A percentile compares a stretch with the other conserved stretches of the same genome.
Evolutionary conservation across 2,113 vertebrate species (phyloP).

Genomic region (cattle (Bos taurus)): DNA sequence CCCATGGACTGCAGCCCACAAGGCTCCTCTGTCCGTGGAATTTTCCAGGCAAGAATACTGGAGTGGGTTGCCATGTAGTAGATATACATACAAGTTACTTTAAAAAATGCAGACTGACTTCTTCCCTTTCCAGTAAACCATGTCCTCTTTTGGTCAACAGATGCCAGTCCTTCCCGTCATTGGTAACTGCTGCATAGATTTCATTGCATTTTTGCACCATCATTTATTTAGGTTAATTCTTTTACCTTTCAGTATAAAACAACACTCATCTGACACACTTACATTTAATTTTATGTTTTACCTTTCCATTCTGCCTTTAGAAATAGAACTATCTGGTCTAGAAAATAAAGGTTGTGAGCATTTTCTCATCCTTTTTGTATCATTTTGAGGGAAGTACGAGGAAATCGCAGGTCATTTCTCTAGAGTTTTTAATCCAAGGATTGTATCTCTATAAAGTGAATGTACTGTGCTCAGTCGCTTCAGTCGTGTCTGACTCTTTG

Average conservation of each 20-base stretch:
- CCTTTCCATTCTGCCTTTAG: background rate
- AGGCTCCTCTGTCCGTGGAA: background rate
- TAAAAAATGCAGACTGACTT: background rate
- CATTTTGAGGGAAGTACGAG: background rate
- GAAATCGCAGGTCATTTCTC: background rate
- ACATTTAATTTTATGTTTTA: background rate
- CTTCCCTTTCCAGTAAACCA: background rate
- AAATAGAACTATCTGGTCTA: background rate
- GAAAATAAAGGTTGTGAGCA: background rate
- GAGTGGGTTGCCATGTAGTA: background rate
- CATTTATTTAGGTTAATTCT: background rate
- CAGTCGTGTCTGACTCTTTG: background rate
- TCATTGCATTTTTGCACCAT: background rate
- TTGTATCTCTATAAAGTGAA: background rate
- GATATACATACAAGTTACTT: background rate
- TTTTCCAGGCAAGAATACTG: background rate
- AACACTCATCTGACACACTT: background rate
- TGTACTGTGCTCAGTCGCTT: background rate
- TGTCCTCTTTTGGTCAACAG: background rate
- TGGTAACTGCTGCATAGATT: no score
- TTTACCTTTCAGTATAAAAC: background rate
- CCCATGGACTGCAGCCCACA: background rate
- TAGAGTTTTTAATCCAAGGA: background rate
- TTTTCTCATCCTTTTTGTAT: background rate
- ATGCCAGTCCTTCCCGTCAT: accelerated